phyloP scores from a whole-genome alignment of 2,888 invertebrate species.

The Yponomeuta malinellus region DNA sequence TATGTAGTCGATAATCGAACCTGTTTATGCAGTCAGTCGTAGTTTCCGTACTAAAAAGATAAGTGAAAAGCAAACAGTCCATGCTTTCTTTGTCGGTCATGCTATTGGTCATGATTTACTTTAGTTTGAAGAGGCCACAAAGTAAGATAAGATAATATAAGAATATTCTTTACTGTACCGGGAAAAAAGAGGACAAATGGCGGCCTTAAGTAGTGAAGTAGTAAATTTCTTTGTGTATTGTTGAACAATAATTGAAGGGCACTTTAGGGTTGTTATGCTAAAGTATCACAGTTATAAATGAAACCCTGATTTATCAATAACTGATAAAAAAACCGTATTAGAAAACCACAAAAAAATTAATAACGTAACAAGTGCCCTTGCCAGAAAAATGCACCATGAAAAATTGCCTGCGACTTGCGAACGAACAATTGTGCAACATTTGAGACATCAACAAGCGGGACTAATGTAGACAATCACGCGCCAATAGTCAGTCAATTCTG shows the following conservation, averaged over 20 bases:
- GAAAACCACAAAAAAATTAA: neutral
- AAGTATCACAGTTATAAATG: too few relatives aligned
- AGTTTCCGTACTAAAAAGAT: conserved; percentile 47
- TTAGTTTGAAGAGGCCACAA: neutral
- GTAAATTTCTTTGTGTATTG: neutral
- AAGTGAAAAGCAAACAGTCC: conserved; percentile 47
- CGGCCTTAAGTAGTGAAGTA: neutral
- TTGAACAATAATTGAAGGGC: neutral
- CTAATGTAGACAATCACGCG: conserved; percentile 13
- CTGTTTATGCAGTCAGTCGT: conserved; percentile 13
- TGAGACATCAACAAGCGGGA: conserved; percentile 11
- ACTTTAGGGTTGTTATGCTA: too few relatives aligned
- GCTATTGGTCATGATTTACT: neutral
- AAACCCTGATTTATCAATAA: neutral
- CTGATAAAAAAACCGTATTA: neutral
- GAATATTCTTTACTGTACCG: too few relatives aligned
- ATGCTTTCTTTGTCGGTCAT: conserved; percentile 17
- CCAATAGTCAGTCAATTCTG: neutral
- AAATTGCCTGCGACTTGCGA: conserved; percentile 18
- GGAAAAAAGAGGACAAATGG: too few relatives aligned
- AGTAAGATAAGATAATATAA: neutral
- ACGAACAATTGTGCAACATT: conserved; percentile 23
- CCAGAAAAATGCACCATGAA: conserved; percentile 10
- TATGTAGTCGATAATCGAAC: conserved; percentile 40
- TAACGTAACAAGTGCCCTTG: conserved; percentile 2